These are phyloP conservation scores for Halcyon smyrnensis DNA, from an alignment of 2,797 vertebrate species.

Conservation along the genomic window DNA sequence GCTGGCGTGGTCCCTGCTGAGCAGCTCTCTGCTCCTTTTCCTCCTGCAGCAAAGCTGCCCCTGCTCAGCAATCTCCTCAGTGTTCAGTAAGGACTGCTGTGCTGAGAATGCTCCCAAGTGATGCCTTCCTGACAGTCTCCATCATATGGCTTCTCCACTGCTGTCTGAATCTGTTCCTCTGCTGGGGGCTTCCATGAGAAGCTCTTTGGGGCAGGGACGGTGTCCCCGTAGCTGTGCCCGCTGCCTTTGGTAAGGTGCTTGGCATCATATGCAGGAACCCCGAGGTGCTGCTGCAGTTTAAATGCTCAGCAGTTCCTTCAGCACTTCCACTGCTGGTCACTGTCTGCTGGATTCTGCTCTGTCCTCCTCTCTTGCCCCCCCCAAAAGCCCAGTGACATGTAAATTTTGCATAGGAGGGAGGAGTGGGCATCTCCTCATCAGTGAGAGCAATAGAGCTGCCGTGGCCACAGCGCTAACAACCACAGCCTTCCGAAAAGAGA, in stretches of 20 bases:
- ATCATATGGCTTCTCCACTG: accelerated
- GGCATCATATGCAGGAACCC: background rate
- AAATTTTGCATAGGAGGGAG: background rate
- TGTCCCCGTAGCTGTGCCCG: accelerated
- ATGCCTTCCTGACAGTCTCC: background rate
- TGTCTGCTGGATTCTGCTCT: background rate
- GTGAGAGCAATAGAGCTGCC: background rate
- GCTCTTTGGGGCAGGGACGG: background rate
- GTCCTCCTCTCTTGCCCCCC: background rate
- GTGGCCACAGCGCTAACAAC: background rate
- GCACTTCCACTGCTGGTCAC: background rate
- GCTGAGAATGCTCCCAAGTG: background rate
- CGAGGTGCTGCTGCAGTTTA: background rate
- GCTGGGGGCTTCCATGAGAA: too few relatives aligned
- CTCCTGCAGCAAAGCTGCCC: background rate
- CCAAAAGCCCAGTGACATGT: background rate
- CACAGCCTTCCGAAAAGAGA: background rate
- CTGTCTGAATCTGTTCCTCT: background rate
- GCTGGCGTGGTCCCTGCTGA: background rate
- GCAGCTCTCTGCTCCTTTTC: background rate
- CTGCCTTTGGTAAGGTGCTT: background rate
- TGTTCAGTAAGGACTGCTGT: background rate
- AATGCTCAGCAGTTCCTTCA: background rate
- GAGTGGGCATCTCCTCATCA: background rate
- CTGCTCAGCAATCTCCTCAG: background rate